These are phyloP conservation scores for Drosophila pruinosa DNA, from an alignment of 1,140 invertebrate genomes.

Conservation along the genomic window DNA sequence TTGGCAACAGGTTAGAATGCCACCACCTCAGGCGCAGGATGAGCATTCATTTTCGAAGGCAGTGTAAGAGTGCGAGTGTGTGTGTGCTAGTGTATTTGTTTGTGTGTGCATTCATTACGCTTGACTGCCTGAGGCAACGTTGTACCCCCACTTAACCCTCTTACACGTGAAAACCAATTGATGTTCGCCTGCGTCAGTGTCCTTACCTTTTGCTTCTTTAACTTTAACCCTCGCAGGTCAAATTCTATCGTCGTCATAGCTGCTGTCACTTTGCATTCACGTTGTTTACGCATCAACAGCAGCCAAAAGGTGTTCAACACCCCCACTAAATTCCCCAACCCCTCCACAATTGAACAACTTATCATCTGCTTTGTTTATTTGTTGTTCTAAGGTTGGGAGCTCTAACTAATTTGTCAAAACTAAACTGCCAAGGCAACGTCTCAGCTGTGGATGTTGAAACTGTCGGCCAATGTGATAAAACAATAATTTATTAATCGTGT, in stretches of 20 bases:
- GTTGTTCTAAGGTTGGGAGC: slow-evolving; percentile 4
- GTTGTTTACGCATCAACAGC: slow-evolving; percentile 65
- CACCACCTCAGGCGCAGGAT: slow-evolving; percentile 12
- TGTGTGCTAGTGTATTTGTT: not conserved
- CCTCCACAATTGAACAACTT: slow-evolving; percentile 1
- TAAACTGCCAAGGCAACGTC: not conserved
- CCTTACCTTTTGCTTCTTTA: not conserved
- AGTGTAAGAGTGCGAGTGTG: not conserved
- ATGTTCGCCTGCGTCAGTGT: slow-evolving; percentile 8
- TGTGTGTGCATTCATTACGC: slow-evolving; percentile 41
- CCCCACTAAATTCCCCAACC: not conserved
- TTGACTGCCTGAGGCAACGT: slow-evolving; percentile 33
- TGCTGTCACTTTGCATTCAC: slow-evolving; percentile 66
- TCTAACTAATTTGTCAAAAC: slow-evolving; percentile 30
- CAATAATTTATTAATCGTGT: slow-evolving; percentile 33
- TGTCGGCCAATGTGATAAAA: not conserved
- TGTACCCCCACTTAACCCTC: slow-evolving; percentile 12
- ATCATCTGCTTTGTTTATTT: slow-evolving; percentile 10
- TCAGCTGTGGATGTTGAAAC: not conserved
- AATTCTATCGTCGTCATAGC: slow-evolving; percentile 44
- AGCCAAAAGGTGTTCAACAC: slow-evolving; percentile 53
- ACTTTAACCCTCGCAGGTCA: slow-evolving; percentile 41
- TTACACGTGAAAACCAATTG: not conserved
- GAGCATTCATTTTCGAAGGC: slow-evolving; percentile 54
- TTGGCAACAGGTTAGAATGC: slow-evolving; percentile 70